phyloP scores from a whole-genome alignment of 2,113 vertebrate species.

The Leptobrachium ailaonicum region DNA sequence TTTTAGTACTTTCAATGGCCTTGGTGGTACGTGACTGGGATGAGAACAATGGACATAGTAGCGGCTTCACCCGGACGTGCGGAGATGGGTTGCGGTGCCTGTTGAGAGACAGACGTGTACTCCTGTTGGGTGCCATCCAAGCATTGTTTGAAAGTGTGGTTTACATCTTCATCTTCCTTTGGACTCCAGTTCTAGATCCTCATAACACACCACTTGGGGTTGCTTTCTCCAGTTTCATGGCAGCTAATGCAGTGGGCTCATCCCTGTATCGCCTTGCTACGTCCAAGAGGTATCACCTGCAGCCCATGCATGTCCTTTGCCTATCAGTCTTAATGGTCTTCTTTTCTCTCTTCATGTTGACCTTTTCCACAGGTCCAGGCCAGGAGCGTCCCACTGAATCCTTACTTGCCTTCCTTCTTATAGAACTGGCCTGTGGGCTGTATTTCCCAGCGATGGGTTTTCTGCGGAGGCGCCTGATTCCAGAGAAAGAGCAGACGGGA shows the following conservation, averaged over 20 bases:
- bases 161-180: slow-evolving; percentile 92
- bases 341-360: slow-evolving; percentile 90
- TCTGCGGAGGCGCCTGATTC: slow-evolving; percentile 83
- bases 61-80: slow-evolving; percentile 73
- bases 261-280: slow-evolving; percentile 82
- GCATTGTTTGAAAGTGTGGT: slow-evolving; percentile 91
- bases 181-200: slow-evolving; percentile 90
- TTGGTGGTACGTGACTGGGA: slow-evolving; percentile 82
- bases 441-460: slow-evolving; percentile 92
- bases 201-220: slow-evolving; percentile 85
- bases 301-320: slow-evolving; percentile 84
- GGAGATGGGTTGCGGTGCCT: slow-evolving; percentile 81
- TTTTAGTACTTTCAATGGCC: slow-evolving; percentile 72
- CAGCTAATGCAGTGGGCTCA: slow-evolving; percentile 84
- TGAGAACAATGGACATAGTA: slow-evolving; percentile 72
- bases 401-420: slow-evolving; percentile 86
- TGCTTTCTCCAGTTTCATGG: slow-evolving; percentile 89
- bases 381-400: slow-evolving; percentile 84
- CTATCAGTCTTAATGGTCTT: slow-evolving; percentile 85
- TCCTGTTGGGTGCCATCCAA: slow-evolving; percentile 85
- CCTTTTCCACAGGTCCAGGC: slow-evolving; percentile 83
- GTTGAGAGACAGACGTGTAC: slow-evolving; percentile 79
- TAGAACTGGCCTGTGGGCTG: slow-evolving; percentile 86
- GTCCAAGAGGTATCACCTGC: slow-evolving; percentile 80
- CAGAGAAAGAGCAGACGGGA: slow-evolving; percentile 76